Evolutionary conservation across 2,888 invertebrate genomes (phyloP).

Genomic region (Spatulosminthurus flaviceps): DNA sequence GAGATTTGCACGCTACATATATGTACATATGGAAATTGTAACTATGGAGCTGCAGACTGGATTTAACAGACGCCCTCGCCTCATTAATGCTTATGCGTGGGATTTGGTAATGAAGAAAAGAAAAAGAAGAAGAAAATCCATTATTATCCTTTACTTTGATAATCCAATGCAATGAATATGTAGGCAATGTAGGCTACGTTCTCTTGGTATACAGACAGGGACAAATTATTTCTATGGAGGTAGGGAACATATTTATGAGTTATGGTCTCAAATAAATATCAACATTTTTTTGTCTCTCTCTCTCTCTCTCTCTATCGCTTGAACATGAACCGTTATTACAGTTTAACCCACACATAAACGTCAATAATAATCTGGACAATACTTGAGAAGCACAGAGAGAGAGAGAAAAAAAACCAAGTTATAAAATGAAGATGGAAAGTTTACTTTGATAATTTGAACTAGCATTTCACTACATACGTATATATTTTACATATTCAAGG

Average conservation of each 20-base stretch:
- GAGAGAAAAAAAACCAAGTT: background rate
- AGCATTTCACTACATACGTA: background rate
- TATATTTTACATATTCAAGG: no score
- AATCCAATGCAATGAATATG: slow-evolving; percentile 34
- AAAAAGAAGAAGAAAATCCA: slow-evolving; percentile 4
- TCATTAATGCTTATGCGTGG: slow-evolving; percentile 36
- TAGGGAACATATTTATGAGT: background rate
- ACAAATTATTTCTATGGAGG: no score
- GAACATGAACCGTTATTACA: slow-evolving; percentile 10
- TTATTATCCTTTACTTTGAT: slow-evolving; percentile 29
- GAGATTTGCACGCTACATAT: background rate
- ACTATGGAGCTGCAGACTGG: background rate
- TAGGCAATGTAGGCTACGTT: no score
- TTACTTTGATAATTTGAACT: background rate
- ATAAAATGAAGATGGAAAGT: background rate
- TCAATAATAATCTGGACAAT: slow-evolving; percentile 24
- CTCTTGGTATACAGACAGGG: no score
- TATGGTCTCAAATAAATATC: slow-evolving; percentile 13
- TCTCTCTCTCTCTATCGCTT: background rate
- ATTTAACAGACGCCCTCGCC: slow-evolving; percentile 27
- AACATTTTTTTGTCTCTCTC: no score
- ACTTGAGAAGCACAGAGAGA: background rate
- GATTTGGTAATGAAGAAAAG: slow-evolving; percentile 21
- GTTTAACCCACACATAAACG: slow-evolving; percentile 27
- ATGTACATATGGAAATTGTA: background rate